Percentiles rank a stretch among this genome's conserved stretches.
phyloP scores from a whole-genome alignment of 1,140 invertebrate genomes.

The Proales similis region DNA sequence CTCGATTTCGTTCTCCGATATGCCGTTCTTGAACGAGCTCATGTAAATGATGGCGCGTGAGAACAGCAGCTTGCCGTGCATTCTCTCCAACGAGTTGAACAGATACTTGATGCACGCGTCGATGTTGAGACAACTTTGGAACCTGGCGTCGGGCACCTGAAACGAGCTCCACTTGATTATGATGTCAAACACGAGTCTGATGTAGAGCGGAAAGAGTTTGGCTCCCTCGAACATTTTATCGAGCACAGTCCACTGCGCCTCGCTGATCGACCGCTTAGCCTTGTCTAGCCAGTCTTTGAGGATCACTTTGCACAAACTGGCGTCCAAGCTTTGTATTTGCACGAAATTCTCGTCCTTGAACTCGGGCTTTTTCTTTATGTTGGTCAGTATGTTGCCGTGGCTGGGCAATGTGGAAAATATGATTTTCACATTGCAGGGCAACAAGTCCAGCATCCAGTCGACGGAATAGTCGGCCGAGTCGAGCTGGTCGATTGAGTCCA shows the following conservation, averaged over 20 bases:
- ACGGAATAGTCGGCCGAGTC: constrained; percentile 41
- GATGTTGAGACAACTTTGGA: not conserved
- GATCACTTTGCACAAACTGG: constrained; percentile 41
- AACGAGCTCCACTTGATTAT: constrained; percentile 20
- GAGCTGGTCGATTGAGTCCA: constrained; percentile 47
- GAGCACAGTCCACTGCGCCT: constrained; percentile 73
- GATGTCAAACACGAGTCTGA: constrained; percentile 37
- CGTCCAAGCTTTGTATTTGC: constrained; percentile 40
- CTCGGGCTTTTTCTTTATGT: constrained; percentile 40
- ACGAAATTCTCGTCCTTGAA: constrained; percentile 40
- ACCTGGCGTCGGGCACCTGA: not conserved
- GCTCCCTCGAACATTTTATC: constrained; percentile 64
- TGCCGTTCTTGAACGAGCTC: constrained; percentile 42
- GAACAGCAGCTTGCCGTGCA: constrained; percentile 43
- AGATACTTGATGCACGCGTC: not conserved
- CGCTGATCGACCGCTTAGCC: constrained; percentile 40
- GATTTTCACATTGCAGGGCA: constrained; percentile 47
- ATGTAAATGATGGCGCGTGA: constrained; percentile 69
- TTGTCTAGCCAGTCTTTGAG: constrained; percentile 42
- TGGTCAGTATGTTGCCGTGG: constrained; percentile 40
- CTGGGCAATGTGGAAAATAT: constrained; percentile 43
- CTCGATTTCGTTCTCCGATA: constrained; percentile 46
- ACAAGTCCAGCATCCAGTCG: constrained; percentile 46
- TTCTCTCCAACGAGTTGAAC: constrained; percentile 41
- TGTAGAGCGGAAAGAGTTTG: constrained; percentile 47